phyloP scores from a whole-genome alignment of 2,113 vertebrate species.

The Trinectes maculatus region DNA sequence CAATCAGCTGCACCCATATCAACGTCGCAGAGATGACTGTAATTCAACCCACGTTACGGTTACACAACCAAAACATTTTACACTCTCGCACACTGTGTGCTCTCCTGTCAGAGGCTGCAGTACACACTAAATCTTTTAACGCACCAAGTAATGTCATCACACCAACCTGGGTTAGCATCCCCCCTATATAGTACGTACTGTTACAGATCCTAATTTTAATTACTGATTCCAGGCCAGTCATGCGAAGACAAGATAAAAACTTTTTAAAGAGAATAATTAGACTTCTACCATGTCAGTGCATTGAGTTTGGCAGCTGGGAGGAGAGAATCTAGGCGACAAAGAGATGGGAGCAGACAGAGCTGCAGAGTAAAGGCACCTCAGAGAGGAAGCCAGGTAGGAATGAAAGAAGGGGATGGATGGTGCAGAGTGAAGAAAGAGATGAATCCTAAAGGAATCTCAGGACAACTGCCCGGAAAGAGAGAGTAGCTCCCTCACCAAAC shows the following conservation, averaged over 20 bases:
- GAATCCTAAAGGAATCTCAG: constrained; percentile 57
- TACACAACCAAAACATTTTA: constrained; percentile 18
- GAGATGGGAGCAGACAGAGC: constrained; percentile 33
- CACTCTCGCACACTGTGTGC: no score
- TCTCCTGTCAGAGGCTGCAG: not conserved
- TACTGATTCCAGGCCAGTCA: not conserved
- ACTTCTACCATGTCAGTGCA: constrained; percentile 22
- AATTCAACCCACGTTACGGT: constrained; percentile 9
- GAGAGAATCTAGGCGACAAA: constrained; percentile 33
- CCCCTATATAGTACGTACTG: not conserved
- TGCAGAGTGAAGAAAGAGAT: constrained; percentile 33
- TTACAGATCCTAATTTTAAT: not conserved
- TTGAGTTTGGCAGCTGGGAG: constrained; percentile 27
- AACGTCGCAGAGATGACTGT: constrained; percentile 8
- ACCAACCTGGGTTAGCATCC: not conserved
- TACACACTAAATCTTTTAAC: not conserved
- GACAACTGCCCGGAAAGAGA: constrained; percentile 57
- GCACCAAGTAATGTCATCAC: not conserved
- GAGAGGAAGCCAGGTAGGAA: constrained; percentile 35
- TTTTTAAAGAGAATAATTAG: not conserved
- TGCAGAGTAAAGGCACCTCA: constrained; percentile 32
- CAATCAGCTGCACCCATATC: constrained; percentile 16
- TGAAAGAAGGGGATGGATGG: constrained; percentile 16
- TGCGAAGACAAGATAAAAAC: not conserved
- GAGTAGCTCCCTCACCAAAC: constrained; percentile 41